These are phyloP conservation scores for Hyperoplus immaculatus DNA, from an alignment of 2,797 vertebrate genomes.

Conservation along the genomic window DNA sequence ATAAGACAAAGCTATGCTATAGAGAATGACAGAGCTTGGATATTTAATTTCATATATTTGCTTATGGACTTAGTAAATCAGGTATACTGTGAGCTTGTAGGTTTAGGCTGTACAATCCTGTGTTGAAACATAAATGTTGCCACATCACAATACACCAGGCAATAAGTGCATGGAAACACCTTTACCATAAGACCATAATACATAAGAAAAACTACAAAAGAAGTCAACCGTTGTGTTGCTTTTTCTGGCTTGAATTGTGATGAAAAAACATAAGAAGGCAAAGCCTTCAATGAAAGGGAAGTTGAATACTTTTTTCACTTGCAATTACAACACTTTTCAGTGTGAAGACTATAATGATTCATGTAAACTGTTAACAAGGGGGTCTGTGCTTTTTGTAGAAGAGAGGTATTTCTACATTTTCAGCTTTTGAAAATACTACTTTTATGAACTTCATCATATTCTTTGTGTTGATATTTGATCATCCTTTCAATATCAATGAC, in stretches of 20 bases:
- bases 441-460: slow-evolving; percentile 44
- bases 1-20: slow-evolving; percentile 48
- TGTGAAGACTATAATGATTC: slow-evolving; percentile 17
- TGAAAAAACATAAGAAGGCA: slow-evolving; percentile 59
- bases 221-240: slow-evolving; percentile 20
- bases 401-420: slow-evolving; percentile 54
- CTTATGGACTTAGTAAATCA: slow-evolving; percentile 47
- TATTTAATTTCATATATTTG: slow-evolving; percentile 63
- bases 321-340: slow-evolving; percentile 6
- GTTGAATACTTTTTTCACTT: slow-evolving; percentile 19
- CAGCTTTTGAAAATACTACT: slow-evolving; percentile 46
- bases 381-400: slow-evolving; percentile 65
- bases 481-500: slow-evolving; percentile 44
- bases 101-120: slow-evolving; percentile 27
- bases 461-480: slow-evolving; percentile 54
- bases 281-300: slow-evolving; percentile 17
- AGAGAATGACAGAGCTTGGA: slow-evolving; percentile 50
- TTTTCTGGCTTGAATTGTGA: slow-evolving; percentile 47
- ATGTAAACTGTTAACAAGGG: slow-evolving; percentile 26
- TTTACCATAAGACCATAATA: slow-evolving; percentile 35
- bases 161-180: slow-evolving; percentile 46
- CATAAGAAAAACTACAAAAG: background rate
- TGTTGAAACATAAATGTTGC: slow-evolving; percentile 34
- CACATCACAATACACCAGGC: slow-evolving; percentile 26
- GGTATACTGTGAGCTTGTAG: slow-evolving; percentile 54